A percentile compares a stretch with the other conserved stretches of the same genome.
These are phyloP conservation scores for Strigamia maritima DNA, from an alignment of 2,888 invertebrate species.

Conservation along the genomic window DNA sequence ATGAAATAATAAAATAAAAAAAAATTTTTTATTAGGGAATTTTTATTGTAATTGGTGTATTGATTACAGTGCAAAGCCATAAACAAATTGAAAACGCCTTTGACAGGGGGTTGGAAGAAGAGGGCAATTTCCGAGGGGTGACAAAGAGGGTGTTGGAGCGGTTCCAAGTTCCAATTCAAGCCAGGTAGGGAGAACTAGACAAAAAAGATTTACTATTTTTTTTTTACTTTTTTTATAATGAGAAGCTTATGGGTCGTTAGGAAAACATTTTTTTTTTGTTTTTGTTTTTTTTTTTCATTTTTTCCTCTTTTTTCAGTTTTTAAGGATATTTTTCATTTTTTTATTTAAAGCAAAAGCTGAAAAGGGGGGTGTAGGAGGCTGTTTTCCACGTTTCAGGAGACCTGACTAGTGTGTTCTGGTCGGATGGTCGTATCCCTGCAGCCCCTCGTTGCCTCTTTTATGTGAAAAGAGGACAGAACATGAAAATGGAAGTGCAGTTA, in stretches of 20 bases:
- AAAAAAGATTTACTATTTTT: no score
- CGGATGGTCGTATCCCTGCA: not conserved
- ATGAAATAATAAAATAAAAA: not conserved
- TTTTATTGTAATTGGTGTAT: constrained; percentile 21
- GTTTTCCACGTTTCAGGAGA: not conserved
- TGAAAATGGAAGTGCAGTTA: constrained; percentile 1
- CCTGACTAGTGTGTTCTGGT: not conserved
- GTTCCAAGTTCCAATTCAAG: not conserved
- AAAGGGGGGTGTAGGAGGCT: not conserved
- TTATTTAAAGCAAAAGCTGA: not conserved
- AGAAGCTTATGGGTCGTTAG: not conserved
- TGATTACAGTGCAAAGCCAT: not conserved
- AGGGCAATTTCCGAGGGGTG: constrained; percentile 29
- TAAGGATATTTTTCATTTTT: not conserved
- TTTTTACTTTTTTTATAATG: not conserved
- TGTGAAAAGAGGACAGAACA: not conserved
- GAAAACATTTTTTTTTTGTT: not conserved
- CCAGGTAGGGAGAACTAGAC: not conserved
- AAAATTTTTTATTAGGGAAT: not conserved
- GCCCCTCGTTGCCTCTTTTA: no score
- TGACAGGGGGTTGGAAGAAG: constrained; percentile 25
- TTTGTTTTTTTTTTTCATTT: not conserved
- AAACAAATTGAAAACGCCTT: constrained; percentile 34
- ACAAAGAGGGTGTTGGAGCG: constrained; percentile 21
- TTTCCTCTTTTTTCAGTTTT: no score